phyloP scores from a whole-genome alignment of 1,140 invertebrate species.

The Aphis craccivora region DNA sequence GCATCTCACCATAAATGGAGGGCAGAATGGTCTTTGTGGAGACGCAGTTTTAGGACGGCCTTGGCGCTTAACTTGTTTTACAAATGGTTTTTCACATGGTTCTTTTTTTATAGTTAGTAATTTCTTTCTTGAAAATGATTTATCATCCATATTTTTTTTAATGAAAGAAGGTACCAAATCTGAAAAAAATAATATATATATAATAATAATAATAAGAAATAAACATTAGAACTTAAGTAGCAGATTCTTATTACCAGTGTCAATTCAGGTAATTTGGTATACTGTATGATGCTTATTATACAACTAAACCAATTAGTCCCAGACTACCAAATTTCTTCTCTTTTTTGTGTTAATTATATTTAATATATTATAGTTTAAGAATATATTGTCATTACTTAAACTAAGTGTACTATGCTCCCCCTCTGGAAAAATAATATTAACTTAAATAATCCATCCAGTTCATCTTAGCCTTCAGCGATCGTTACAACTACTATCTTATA shows the following conservation, averaged over 20 bases:
- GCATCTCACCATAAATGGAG: neutral
- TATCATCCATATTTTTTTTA: neutral
- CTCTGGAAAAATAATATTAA: too few relatives aligned
- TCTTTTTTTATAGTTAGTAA: neutral
- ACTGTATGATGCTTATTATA: too few relatives aligned
- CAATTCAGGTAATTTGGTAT: too few relatives aligned
- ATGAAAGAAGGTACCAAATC: neutral
- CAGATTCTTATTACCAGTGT: neutral
- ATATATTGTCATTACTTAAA: too few relatives aligned
- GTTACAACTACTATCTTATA: too few relatives aligned
- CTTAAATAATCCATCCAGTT: too few relatives aligned
- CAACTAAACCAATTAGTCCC: too few relatives aligned
- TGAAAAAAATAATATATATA: neutral
- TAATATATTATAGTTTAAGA: too few relatives aligned
- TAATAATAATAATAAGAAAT: neutral
- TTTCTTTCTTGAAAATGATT: neutral
- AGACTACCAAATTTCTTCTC: too few relatives aligned
- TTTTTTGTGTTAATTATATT: too few relatives aligned
- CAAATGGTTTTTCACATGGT: neutral
- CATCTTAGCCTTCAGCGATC: too few relatives aligned
- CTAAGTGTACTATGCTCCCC: too few relatives aligned
- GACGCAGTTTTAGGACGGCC: neutral
- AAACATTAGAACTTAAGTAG: neutral
- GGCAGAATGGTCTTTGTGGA: neutral
- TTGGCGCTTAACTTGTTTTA: neutral